Evolutionary conservation across 2,113 vertebrate species (phyloP).

Genomic region (Poecilia latipinna): DNA sequence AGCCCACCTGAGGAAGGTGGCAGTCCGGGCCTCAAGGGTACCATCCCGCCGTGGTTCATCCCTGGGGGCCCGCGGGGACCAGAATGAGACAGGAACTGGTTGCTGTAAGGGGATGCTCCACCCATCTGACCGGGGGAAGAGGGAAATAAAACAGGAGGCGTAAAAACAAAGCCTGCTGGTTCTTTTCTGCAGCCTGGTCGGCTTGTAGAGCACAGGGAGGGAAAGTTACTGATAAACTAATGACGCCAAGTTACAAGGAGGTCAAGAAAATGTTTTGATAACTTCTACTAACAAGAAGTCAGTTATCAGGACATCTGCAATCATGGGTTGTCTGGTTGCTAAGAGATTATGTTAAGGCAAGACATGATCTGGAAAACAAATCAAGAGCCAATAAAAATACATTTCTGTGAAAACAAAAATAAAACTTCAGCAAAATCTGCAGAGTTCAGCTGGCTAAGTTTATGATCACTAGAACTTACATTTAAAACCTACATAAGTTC

Average conservation of each 20-base stretch:
- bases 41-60: constrained; percentile 84
- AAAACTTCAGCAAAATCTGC: neutral
- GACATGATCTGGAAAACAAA: too few species aligned
- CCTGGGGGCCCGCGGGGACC: constrained; percentile 85
- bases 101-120: constrained; percentile 87
- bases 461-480: neutral
- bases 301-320: neutral
- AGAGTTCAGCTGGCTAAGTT: neutral
- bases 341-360: neutral
- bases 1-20: constrained; percentile 73
- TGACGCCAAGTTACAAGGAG: neutral
- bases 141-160: constrained; percentile 17
- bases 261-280: neutral
- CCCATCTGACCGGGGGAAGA: constrained; percentile 82
- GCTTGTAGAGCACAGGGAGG: neutral
- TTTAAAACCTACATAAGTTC: neutral
- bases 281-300: neutral
- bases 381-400: too few species aligned
- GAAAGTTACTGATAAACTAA: neutral
- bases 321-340: neutral
- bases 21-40: constrained; percentile 76
- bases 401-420: too few species aligned
- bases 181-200: constrained; percentile 14
- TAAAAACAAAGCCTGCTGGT: constrained; percentile 7
- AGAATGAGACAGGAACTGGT: constrained; percentile 89